These are phyloP conservation scores for Pegoplata infirma DNA, from an alignment of 2,888 invertebrate genomes.

Conservation along the genomic window DNA sequence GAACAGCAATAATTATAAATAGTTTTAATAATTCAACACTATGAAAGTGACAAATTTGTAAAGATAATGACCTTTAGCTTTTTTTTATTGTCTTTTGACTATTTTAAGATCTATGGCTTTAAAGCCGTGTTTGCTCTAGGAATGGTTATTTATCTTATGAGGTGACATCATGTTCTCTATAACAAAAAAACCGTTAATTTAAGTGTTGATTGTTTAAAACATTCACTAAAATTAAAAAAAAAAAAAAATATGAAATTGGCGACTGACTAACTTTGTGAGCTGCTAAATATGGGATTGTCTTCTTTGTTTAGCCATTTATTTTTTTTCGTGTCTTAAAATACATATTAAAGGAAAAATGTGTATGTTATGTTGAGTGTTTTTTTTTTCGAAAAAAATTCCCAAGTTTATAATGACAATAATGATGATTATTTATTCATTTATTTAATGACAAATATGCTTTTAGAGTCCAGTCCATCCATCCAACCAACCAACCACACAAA, in stretches of 20 bases:
- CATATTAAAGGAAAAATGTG: not conserved
- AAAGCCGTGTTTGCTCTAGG: not conserved
- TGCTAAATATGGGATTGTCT: conserved; percentile 39
- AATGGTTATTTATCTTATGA: conserved; percentile 13
- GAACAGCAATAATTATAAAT: not conserved
- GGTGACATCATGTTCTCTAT: conserved; percentile 30
- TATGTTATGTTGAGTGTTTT: too few species aligned
- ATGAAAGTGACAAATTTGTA: not conserved
- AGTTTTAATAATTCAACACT: not conserved
- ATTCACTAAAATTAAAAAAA: not conserved
- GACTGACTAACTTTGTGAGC: too few species aligned
- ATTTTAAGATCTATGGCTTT: too few species aligned
- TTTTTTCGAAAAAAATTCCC: not conserved
- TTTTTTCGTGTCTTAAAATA: too few species aligned
- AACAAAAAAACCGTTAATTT: conserved; percentile 16
- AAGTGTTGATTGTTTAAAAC: not conserved
- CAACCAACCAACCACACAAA: too few species aligned
- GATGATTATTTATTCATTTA: not conserved
- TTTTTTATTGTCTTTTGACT: not conserved
- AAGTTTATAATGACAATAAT: not conserved
- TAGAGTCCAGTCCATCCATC: not conserved
- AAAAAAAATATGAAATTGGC: too few species aligned
- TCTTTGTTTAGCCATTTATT: not conserved
- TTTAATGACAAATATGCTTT: not conserved
- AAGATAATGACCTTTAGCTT: not conserved